phyloP scores from a whole-genome alignment of 1,140 invertebrate genomes.

The Philaenus spumarius region DNA sequence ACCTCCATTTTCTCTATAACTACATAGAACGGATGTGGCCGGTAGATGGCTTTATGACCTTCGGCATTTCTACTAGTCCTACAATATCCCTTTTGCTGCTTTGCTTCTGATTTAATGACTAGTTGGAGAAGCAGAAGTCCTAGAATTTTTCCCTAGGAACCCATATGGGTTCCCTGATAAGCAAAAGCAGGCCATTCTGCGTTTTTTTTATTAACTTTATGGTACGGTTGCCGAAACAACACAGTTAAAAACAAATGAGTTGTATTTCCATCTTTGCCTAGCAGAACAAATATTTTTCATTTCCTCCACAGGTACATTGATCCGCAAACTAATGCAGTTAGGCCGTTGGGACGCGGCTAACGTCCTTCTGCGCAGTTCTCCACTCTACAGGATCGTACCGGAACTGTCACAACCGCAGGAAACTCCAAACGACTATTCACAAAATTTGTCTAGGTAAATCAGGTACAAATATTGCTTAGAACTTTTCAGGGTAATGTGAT shows the following conservation, averaged over 20 bases:
- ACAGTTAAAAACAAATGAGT: not conserved
- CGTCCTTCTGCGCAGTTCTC: conserved; percentile 21
- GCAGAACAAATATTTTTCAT: not conserved
- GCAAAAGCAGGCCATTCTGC: not conserved
- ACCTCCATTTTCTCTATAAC: too few relatives aligned
- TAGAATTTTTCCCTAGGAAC: not conserved
- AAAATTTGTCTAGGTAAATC: conserved; percentile 2
- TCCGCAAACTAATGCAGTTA: conserved; percentile 25
- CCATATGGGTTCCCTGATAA: not conserved
- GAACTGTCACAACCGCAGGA: conserved; percentile 2
- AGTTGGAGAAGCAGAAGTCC: too few relatives aligned
- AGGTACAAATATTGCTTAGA: too few relatives aligned
- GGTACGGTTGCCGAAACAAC: not conserved
- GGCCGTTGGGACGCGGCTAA: conserved; percentile 27
- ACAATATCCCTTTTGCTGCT: not conserved
- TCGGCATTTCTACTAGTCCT: not conserved
- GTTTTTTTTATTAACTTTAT: not conserved
- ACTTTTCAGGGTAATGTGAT: too few relatives aligned
- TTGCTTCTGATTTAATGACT: too few relatives aligned
- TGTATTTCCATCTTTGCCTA: not conserved
- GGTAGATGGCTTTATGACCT: too few relatives aligned
- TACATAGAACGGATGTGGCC: too few relatives aligned
- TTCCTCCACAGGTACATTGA: conserved; percentile 19
- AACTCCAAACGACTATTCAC: conserved; percentile 1
- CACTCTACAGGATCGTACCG: conserved; percentile 25